These are phyloP conservation scores for Malurus melanocephalus DNA, from an alignment of 2,113 vertebrate genomes.

Conservation along the genomic window DNA sequence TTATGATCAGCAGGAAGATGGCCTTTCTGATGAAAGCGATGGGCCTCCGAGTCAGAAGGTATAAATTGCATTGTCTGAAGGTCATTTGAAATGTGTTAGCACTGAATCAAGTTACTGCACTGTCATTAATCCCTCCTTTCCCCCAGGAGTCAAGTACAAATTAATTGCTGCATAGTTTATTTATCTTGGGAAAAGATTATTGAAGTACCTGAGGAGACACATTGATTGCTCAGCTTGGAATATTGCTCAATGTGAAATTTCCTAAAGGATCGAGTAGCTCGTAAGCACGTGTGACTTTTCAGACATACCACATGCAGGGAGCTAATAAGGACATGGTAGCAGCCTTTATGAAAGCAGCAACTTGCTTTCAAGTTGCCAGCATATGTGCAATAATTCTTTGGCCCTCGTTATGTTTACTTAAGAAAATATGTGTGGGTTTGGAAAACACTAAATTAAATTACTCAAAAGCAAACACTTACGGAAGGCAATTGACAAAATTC, in stretches of 20 bases:
- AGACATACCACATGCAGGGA: neutral
- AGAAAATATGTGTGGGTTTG: neutral
- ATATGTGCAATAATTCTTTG: neutral
- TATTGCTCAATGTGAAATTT: neutral
- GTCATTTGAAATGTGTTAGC: neutral
- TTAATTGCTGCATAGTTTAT: neutral
- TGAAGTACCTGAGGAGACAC: neutral
- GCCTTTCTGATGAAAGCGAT: slow-evolving; percentile 82
- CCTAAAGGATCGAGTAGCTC: neutral
- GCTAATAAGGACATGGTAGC: neutral
- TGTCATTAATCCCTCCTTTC: neutral
- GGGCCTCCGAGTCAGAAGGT: slow-evolving; percentile 91
- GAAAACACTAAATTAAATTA: neutral
- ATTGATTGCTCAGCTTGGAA: neutral
- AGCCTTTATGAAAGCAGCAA: neutral
- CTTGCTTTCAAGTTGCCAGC: neutral
- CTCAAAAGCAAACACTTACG: neutral
- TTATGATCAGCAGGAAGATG: slow-evolving; percentile 88
- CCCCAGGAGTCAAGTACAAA: neutral
- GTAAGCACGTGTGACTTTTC: neutral
- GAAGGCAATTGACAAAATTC: neutral
- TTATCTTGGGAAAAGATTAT: neutral
- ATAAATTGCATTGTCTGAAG: neutral
- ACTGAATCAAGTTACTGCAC: neutral
- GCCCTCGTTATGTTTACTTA: neutral